phyloP scores from a whole-genome alignment of 2,888 invertebrate species.

The Drosophila subsilvestris region DNA sequence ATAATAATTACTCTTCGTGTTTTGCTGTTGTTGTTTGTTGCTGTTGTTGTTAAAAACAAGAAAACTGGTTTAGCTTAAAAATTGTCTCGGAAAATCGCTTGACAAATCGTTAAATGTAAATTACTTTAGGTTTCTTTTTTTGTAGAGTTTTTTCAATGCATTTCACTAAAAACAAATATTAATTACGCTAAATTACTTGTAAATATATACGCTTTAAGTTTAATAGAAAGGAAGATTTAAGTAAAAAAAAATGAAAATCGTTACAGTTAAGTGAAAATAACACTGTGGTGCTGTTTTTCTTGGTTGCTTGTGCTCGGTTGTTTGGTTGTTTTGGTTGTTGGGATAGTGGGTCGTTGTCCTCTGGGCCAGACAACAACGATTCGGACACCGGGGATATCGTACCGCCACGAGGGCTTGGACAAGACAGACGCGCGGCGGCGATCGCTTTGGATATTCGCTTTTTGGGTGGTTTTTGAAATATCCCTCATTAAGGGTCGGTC shows the following conservation, averaged over 20 bases:
- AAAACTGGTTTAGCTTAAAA: conserved; percentile 71
- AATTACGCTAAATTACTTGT: conserved; percentile 77
- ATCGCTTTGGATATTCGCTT: conserved; percentile 53
- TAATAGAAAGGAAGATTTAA: conserved; percentile 59
- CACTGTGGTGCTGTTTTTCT: conserved; percentile 46
- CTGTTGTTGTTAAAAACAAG: conserved; percentile 77
- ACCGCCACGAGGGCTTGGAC: conserved; percentile 42
- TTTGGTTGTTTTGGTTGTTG: conserved; percentile 12
- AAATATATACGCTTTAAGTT: conserved; percentile 75
- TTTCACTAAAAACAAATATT: conserved; percentile 76
- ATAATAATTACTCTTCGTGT: conserved; percentile 60
- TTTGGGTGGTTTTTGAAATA: conserved; percentile 42
- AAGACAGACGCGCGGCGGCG: conserved; percentile 49
- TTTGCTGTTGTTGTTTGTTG: conserved; percentile 54
- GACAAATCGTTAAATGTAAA: conserved; percentile 62
- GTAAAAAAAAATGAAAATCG: conserved; percentile 58
- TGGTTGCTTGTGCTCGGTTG: conserved; percentile 34
- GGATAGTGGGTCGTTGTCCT: conserved; percentile 17
- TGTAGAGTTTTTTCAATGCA: conserved; percentile 63
- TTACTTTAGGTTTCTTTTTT: conserved; percentile 70
- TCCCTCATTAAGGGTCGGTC: conserved; percentile 41
- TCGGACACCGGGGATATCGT: conserved; percentile 31
- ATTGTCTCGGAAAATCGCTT: conserved; percentile 55
- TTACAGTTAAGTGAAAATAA: conserved; percentile 68
- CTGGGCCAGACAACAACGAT: conserved; percentile 21